A percentile compares a stretch with the other conserved stretches of the same genome.
Evolutionary conservation across 1,140 invertebrate species (phyloP).

Genomic region (Brachystomella parvula): DNA sequence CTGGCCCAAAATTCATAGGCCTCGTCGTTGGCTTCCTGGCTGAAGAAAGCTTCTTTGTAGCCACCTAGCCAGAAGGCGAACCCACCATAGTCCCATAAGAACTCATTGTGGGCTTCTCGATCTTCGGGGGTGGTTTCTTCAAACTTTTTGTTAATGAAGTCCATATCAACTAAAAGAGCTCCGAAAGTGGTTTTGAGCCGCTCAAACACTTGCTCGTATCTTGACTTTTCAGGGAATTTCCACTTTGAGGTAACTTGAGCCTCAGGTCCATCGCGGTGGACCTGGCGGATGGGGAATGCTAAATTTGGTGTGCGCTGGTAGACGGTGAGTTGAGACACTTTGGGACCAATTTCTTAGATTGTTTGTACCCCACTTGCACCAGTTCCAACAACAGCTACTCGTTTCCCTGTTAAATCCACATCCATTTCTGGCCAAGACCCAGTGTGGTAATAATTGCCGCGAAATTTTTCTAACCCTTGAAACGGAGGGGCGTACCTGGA

Average conservation of each 20-base stretch:
- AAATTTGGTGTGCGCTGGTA: slow-evolving; percentile 21
- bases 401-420: slow-evolving; percentile 15
- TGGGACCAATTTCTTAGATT: slow-evolving; percentile 21
- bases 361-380: slow-evolving; percentile 24
- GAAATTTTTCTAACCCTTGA: slow-evolving; percentile 10
- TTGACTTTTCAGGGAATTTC: not conserved
- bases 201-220: not conserved
- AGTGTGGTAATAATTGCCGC: not conserved
- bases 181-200: not conserved
- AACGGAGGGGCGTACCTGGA: slow-evolving; percentile 9
- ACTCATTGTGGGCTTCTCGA: not conserved
- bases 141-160: not conserved
- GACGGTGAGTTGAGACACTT: slow-evolving; percentile 10
- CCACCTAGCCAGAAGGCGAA: not conserved
- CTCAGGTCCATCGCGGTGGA: not conserved
- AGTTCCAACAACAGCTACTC: slow-evolving; percentile 22
- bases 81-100: not conserved
- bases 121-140: not conserved
- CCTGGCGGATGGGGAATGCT: slow-evolving; percentile 16
- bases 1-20: slow-evolving; percentile 13
- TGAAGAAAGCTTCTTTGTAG: slow-evolving; percentile 1
- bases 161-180: not conserved
- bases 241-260: not conserved
- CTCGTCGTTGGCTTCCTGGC: slow-evolving; percentile 2
- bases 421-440: not conserved